Evolutionary conservation across 1,140 invertebrate species (phyloP), one percentile per base, ranked within the genome.

Genomic region (Polyergus mexicanus): DNA sequence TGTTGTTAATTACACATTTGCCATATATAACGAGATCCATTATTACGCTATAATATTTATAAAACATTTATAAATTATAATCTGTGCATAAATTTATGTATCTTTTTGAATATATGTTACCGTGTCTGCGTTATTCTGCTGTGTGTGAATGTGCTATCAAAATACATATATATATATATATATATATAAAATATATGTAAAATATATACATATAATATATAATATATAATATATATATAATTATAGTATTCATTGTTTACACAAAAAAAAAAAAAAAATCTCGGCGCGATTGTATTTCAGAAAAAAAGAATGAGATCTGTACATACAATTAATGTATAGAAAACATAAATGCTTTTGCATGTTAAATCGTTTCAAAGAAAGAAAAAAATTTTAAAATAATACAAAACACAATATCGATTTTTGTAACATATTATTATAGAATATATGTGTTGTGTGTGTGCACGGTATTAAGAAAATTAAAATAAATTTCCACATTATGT

Each of bases 1-100:
- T 19, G 1, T 19, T 56, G 22, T 71, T 71, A 71, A n/a, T 32
- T 68, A 19, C 69, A 25, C 10, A 81, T 81, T 72, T 81, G 66
- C 25, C 78, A 8, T 41, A 8, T 41, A 38, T 19, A 81, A 74
- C 38, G 68, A 83, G 68, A 83, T 83, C 78, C 35, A 74, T 60
- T 83, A 16, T 13, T 81, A 72, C 25, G 60, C 66, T 81, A 74
- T 13, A 58, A 66, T 80, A 69, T 58, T 56, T 35, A 35, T 83
- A 83, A 83, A 47, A 74, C 22, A 60, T 72, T 69, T 85, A 69
- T 41, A 16, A 72, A 78, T 89, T 85, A 44, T 58, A 80, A n/a
- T 72, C 13, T 56, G 22, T 80, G 47, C 62, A 44, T 58, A 56
- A 81, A 72, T 25, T 63, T 75, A 85, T 32, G 69, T 65, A 72